A percentile compares a stretch with the other conserved stretches of the same genome.
These are phyloP conservation scores for Oreochromis spilurus DNA, from an alignment of 2,113 vertebrate genomes.

Conservation along the genomic window DNA sequence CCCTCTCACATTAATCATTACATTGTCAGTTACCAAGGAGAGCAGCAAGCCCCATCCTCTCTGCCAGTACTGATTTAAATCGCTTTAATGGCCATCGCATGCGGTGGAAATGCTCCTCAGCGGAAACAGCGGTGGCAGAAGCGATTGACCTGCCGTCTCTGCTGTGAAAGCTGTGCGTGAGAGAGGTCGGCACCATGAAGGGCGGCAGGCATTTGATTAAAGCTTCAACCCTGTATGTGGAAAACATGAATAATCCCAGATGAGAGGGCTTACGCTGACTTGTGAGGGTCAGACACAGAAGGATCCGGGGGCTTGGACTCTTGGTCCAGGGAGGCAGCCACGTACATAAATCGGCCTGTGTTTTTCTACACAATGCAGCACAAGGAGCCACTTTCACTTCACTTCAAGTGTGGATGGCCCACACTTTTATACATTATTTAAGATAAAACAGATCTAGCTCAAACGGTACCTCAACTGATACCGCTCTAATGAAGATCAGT, in stretches of 20 bases:
- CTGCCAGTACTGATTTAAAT: constrained; percentile 41
- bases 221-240: constrained; percentile 25
- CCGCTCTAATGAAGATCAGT: not conserved
- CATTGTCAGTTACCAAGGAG: constrained; percentile 34
- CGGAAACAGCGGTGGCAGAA: constrained; percentile 46
- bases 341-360: constrained; percentile 10
- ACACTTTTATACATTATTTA: not conserved
- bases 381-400: not conserved
- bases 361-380: not conserved
- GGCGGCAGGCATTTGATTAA: constrained; percentile 51
- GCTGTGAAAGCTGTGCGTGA: constrained; percentile 31
- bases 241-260: constrained; percentile 59
- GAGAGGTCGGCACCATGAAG: constrained; percentile 38
- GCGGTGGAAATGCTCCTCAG: constrained; percentile 26
- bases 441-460: not conserved
- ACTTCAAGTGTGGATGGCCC: not conserved
- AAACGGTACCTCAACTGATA: not conserved
- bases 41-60: constrained; percentile 16
- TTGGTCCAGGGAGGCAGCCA: not conserved
- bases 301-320: not conserved
- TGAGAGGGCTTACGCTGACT: constrained; percentile 38
- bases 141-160: constrained; percentile 47
- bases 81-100: constrained; percentile 41
- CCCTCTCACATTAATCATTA: constrained; percentile 46
- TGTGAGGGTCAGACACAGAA: constrained; percentile 14